Conservation (phyloP, 2,113 vertebrate genomes). For the Perca schrenkii region DNA sequence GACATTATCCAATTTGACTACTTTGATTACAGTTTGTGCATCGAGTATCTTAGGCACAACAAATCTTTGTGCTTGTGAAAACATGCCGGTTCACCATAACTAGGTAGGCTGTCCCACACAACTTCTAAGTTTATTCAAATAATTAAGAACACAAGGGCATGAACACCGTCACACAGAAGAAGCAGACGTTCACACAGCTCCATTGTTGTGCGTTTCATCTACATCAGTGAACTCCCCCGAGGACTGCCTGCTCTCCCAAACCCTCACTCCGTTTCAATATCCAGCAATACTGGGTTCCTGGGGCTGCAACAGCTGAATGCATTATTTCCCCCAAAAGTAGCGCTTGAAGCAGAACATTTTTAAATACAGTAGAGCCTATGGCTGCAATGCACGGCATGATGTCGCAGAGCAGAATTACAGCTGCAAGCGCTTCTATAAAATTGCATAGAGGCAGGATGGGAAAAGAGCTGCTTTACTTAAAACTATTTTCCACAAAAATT, state of each 20-base stretch:
- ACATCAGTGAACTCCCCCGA: conserved; percentile 33
- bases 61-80: conserved; percentile 11
- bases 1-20: conserved; percentile 37
- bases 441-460: neutral
- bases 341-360: conserved; percentile 21
- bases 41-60: neutral
- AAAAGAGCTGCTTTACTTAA: neutral
- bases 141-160: conserved; percentile 1
- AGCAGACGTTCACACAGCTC: conserved; percentile 19
- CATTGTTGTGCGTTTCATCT: conserved; percentile 31
- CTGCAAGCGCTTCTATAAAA: conserved; percentile 6
- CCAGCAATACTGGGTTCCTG: conserved; percentile 7
- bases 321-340: conserved; percentile 23
- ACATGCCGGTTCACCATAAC: neutral
- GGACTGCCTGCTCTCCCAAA: conserved; percentile 45
- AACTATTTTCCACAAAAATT: no score
- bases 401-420: neutral
- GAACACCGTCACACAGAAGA: conserved; percentile 6
- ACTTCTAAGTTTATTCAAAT: conserved; percentile 17
- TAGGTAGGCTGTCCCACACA: neutral
- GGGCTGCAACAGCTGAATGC: conserved; percentile 33
- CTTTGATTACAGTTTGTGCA: conserved; percentile 33
- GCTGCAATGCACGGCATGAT: conserved; percentile 8
- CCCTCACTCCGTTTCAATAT: conserved; percentile 36
- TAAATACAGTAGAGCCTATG: neutral